These are phyloP conservation scores for Chinchilla lanigera DNA, from an alignment of 2,113 vertebrate species.

Conservation along the genomic window DNA sequence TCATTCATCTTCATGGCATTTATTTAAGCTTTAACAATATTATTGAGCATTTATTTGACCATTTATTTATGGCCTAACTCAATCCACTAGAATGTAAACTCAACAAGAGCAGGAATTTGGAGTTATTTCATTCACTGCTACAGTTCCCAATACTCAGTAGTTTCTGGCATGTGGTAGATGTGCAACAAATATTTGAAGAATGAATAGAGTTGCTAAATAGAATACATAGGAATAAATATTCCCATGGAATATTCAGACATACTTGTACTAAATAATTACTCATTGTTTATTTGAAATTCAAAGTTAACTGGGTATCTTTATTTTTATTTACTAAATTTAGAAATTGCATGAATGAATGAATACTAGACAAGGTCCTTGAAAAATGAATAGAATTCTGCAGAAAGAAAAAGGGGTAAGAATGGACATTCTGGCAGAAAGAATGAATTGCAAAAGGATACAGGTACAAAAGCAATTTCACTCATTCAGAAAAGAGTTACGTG, in stretches of 20 bases:
- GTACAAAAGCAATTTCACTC: not conserved
- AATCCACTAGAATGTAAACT: not conserved
- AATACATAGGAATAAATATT: constrained; percentile 2
- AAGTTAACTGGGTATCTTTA: not conserved
- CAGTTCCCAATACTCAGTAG: not conserved
- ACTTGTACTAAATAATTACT: constrained; percentile 6
- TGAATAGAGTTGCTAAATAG: constrained; percentile 1
- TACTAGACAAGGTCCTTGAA: not conserved
- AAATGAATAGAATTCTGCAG: not conserved
- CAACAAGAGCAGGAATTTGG: not conserved
- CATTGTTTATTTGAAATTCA: constrained; percentile 51
- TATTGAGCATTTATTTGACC: not conserved
- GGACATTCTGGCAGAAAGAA: not conserved
- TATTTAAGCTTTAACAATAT: not conserved
- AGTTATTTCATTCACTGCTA: not conserved
- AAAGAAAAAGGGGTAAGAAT: not conserved
- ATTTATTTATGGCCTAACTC: not conserved
- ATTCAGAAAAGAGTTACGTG: not conserved
- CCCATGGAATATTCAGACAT: not conserved
- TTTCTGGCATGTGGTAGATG: not conserved
- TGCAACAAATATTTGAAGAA: constrained; percentile 44
- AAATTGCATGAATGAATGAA: not conserved
- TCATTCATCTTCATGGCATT: not conserved
- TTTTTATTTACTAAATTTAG: constrained; percentile 51
- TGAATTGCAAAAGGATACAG: not conserved